Evolutionary conservation across 92 coral and sea anemone genomes (phyloP), one percentile per base, ranked within the genome.

Genomic region (Palythoa heliodiscus): DNA sequence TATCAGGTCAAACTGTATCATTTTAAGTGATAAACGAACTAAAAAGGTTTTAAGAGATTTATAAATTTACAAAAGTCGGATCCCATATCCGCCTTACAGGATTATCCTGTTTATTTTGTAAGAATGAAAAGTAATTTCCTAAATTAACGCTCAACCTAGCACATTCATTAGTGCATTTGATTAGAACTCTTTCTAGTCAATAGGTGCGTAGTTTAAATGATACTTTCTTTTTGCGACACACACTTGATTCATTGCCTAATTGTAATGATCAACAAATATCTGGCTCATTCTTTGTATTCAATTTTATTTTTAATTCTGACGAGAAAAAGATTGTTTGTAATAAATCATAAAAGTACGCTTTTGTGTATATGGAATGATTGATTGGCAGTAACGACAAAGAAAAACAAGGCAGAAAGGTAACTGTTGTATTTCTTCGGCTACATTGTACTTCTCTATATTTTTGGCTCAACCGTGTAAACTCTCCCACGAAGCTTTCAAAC

Each of bases 141-240:
- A 80, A 80, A 43, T 43, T 43, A 43, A 80, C 50, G 66, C 84
- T 60, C 74, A 80, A 64, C 52, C 66, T 80, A 40, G 84, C 84
- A 64, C 84, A 80, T 66, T 80, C 74, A 80, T 80, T 80, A 80
- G 74, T 80, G 50, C 84, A 35, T 78, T 64, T 64, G 74, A 25
- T 80, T 80, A 80, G 73, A 11, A 63, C 22, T 29, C 47, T 23
- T 66, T 16, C 74, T 40, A 39, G 84, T 80, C 37, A 64, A 66
- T 78, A 80, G 23, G 4, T 10, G 39, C 60, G 25, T 61, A 48
- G 67, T 75, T 52, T 9, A 76, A 75, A 75, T 73, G 58, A 47
- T 11, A 58, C 48, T 80, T 80, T 66, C 61, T 4, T 63, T 17
- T 66, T 22, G 15, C 22, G 20, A 12, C 37, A 64, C 83, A 19